These are phyloP conservation scores for Brachyistius frenatus DNA, from an alignment of 2,113 vertebrate species.

Conservation along the genomic window DNA sequence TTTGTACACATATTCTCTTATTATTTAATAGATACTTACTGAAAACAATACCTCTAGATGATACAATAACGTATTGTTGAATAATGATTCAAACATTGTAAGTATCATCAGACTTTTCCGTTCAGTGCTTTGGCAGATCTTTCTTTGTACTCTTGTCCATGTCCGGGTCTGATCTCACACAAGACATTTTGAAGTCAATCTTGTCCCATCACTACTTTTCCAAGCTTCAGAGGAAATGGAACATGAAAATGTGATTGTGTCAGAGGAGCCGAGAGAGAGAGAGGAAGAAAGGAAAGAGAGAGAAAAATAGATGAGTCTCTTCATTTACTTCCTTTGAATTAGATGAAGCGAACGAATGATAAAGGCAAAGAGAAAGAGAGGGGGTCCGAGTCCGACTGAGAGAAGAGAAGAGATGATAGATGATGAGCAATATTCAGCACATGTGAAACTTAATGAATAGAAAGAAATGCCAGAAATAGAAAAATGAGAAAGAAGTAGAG, in stretches of 20 bases:
- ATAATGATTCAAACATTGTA: conserved; percentile 7
- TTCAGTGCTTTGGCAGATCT: conserved; percentile 12
- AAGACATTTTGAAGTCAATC: conserved; percentile 54
- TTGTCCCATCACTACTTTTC: conserved; percentile 43
- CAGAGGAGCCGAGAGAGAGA: conserved; percentile 26
- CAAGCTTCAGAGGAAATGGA: conserved; percentile 58
- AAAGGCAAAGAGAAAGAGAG: conserved; percentile 42
- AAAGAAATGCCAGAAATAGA: conserved; percentile 70
- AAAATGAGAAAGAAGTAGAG: conserved; percentile 46
- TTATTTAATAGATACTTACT: not conserved
- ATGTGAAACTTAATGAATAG: conserved; percentile 64
- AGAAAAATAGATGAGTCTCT: conserved; percentile 27
- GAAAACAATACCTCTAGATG: not conserved
- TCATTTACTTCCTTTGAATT: conserved; percentile 40
- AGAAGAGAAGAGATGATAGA: conserved; percentile 39
- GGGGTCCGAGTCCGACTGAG: conserved; percentile 24
- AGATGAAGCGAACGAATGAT: conserved; percentile 65
- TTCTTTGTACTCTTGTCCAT: conserved; percentile 10
- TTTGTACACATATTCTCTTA: not conserved
- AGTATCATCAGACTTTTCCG: conserved; percentile 15
- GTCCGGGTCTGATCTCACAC: conserved; percentile 52
- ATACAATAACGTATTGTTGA: not conserved
- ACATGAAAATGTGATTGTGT: conserved; percentile 41
- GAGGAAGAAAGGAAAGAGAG: conserved; percentile 20
- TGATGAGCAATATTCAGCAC: conserved; percentile 47